Percentiles rank a stretch among this genome's conserved stretches.
These are phyloP conservation scores for Pseudomyrmex pallidus DNA, from an alignment of 1,140 invertebrate species.

Conservation along the genomic window DNA sequence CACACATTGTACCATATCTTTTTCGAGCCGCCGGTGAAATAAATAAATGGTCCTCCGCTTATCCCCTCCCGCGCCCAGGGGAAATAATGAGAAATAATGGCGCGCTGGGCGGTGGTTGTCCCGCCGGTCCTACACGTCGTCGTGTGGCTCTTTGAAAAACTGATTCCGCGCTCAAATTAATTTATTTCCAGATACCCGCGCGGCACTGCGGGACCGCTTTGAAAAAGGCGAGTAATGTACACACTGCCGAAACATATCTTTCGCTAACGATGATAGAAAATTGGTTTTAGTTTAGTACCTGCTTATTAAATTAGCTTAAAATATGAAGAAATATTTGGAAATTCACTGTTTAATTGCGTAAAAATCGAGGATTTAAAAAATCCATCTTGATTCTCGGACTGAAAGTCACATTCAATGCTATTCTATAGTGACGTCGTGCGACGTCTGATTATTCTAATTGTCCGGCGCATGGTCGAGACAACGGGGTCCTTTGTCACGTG, in stretches of 20 bases:
- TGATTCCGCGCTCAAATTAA: slow-evolving; percentile 56
- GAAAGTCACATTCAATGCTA: background rate
- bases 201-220: background rate
- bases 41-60: slow-evolving; percentile 58
- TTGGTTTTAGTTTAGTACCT: background rate
- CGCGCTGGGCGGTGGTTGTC: slow-evolving; percentile 48
- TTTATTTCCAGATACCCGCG: slow-evolving; percentile 48
- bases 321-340: no score
- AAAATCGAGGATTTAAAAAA: slow-evolving; percentile 8
- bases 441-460: slow-evolving; percentile 60
- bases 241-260: background rate
- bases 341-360: background rate
- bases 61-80: slow-evolving; percentile 50
- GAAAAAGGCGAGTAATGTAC: slow-evolving; percentile 36
- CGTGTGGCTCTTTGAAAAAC: slow-evolving; percentile 53
- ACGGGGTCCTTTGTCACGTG: slow-evolving; percentile 67
- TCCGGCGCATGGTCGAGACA: slow-evolving; percentile 37
- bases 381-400: background rate
- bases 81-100: slow-evolving; percentile 61
- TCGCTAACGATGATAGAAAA: background rate
- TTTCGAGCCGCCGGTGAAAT: slow-evolving; percentile 52
- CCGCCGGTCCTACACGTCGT: slow-evolving; percentile 56
- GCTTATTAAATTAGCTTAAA: no score
- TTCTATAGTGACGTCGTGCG: slow-evolving; percentile 14
- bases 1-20: slow-evolving; percentile 45